Base-by-base conservation (phyloP, 2,113 vertebrate genomes). In the Trematomus loennbergii region DNA sequence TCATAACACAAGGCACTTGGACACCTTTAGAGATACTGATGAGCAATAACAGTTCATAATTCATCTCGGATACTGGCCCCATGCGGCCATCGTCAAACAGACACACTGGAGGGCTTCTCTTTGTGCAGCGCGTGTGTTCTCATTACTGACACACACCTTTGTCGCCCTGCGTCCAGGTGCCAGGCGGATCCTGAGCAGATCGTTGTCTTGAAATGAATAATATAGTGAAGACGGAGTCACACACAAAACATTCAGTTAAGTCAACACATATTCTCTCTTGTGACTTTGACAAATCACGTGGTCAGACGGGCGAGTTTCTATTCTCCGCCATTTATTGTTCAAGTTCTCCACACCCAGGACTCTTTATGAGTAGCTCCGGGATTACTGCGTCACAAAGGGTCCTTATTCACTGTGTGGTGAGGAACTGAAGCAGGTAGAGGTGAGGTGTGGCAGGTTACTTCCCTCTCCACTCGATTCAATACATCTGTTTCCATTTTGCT, bases 1-100 rank as follows among this genome's bases (percentile, higher is more conserved):
- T 68, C 68, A 96, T 92, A 96, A 89, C 94, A 95, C 91, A 96
- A 98, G 85, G 98, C 97, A 95, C 94, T 92, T 88, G 20, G 76
- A 88, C 74, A 89, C 74, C 22, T 85, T 79, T 77, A 75, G 76
- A 86, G 84, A 91, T 88, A 84, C 78, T 87, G 59, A 85, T 84
- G 75, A 87, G 68, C 49, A 88, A 78, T 89, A 78, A 43, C 61
- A 61, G 64, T 40, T 40, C 36, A 64, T 75, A 83, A 73, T 75
- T 83, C 43, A 50, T 84, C 33, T 88, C 54, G 53, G 54, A 67
- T 81, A 88, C 89, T 76, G 91, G 89, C 89, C 89, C 17, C 48
- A 67, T 5, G 12, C 52, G 78, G 87, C 89, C 92, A 65, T 92
- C 76, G 91, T 94, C 93, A 78, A 79, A 87, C 12, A 40, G 36